These are phyloP conservation scores for Pocillopora damicornis DNA, from an alignment of 64 coral and sea anemone species.

Conservation along the genomic window DNA sequence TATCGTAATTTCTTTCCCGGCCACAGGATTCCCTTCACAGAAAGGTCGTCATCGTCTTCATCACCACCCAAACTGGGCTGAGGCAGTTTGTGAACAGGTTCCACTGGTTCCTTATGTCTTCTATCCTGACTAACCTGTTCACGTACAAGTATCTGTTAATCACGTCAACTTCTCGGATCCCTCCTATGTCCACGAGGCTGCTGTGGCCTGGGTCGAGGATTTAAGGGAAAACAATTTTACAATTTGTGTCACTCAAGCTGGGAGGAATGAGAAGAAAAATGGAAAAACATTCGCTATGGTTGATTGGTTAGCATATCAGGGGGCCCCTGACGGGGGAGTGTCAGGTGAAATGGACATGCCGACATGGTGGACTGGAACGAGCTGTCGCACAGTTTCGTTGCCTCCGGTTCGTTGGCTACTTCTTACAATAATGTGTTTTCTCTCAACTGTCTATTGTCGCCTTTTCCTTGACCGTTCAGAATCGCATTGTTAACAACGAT, in stretches of 20 bases:
- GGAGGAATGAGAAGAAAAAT: conserved; percentile 38
- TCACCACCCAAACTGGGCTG: neutral
- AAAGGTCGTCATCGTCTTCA: conserved; percentile 34
- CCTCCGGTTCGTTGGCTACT: neutral
- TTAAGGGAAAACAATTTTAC: conserved; percentile 58
- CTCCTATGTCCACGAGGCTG: conserved; percentile 50
- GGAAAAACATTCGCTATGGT: conserved; percentile 27
- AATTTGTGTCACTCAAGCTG: conserved; percentile 38
- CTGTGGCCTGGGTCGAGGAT: conserved; percentile 66
- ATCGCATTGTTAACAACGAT: no score
- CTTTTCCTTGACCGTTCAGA: no score
- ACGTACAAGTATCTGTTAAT: conserved; percentile 64
- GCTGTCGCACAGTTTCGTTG: conserved; percentile 2
- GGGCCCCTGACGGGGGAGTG: conserved; percentile 45
- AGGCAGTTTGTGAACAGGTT: conserved; percentile 43
- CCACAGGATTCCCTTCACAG: conserved; percentile 59
- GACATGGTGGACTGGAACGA: conserved; percentile 51
- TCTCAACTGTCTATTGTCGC: no score
- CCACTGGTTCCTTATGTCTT: conserved; percentile 49
- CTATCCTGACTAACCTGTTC: conserved; percentile 76
- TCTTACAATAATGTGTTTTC: no score
- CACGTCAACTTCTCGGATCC: conserved; percentile 50
- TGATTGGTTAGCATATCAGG: conserved; percentile 55
- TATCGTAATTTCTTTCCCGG: neutral
- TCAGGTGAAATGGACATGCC: conserved; percentile 18